These are phyloP conservation scores for Pterocles gutturalis DNA, from an alignment of 2,113 vertebrate species.

Conservation along the genomic window DNA sequence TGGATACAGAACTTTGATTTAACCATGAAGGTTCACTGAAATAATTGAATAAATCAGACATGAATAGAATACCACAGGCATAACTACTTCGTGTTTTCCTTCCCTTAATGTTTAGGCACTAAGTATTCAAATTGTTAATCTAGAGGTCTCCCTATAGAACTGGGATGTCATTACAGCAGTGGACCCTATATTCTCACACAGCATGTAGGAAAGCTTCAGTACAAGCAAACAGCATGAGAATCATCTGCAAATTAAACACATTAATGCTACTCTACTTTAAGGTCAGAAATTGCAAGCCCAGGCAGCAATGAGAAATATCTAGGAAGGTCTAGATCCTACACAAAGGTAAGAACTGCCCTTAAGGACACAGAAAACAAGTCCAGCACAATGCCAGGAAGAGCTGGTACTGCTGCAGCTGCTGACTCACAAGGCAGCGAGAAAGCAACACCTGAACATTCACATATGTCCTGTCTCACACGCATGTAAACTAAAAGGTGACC, in stretches of 20 bases:
- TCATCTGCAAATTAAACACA: neutral
- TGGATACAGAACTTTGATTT: neutral
- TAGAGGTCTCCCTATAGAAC: neutral
- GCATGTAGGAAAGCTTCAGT: neutral
- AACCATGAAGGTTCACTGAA: neutral
- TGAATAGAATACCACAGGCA: neutral
- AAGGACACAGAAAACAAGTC: neutral
- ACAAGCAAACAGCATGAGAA: neutral
- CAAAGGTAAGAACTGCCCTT: neutral
- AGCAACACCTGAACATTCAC: neutral
- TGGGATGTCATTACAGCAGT: neutral
- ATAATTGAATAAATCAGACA: neutral
- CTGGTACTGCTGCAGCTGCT: neutral
- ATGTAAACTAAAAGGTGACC: neutral
- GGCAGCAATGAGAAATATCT: neutral
- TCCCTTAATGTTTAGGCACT: neutral
- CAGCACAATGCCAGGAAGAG: neutral
- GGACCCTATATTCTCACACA: neutral
- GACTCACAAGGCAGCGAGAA: accelerated
- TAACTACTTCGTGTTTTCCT: neutral
- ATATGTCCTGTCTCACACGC: neutral
- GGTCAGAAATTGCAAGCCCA: neutral
- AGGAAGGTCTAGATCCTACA: neutral
- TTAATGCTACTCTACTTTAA: neutral
- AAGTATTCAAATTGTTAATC: neutral